These are phyloP conservation scores for Ficedula albicollis DNA, from an alignment of 2,797 vertebrate genomes.

Conservation along the genomic window DNA sequence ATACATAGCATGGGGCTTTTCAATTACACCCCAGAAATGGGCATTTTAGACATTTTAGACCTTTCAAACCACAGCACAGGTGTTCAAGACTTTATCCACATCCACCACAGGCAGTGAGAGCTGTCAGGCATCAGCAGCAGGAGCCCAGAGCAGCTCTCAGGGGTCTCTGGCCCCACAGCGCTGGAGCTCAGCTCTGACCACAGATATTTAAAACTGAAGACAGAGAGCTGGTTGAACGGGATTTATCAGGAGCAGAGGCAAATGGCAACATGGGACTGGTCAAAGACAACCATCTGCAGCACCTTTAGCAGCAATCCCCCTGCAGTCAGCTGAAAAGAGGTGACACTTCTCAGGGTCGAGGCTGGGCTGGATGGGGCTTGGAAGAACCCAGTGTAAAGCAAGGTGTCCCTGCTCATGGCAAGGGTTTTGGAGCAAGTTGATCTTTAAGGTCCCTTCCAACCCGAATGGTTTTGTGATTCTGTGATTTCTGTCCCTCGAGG, in stretches of 20 bases:
- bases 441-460: background rate
- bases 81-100: background rate
- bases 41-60: background rate
- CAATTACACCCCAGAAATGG: background rate
- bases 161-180: background rate
- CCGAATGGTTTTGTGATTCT: background rate
- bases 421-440: background rate
- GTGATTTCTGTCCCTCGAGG: accelerated
- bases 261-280: background rate
- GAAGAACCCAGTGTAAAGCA: background rate
- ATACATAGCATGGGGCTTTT: background rate
- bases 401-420: background rate
- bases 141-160: background rate
- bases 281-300: background rate
- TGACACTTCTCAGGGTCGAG: background rate
- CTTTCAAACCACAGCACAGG: background rate
- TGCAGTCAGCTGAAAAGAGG: background rate
- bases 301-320: background rate
- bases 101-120: background rate
- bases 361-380: background rate
- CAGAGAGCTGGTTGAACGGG: background rate
- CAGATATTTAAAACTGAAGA: background rate
- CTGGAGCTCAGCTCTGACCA: background rate
- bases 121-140: background rate
- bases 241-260: background rate